Conservation (phyloP, 2,113 vertebrate species). For the Chroicocephalus ridibundus region DNA sequence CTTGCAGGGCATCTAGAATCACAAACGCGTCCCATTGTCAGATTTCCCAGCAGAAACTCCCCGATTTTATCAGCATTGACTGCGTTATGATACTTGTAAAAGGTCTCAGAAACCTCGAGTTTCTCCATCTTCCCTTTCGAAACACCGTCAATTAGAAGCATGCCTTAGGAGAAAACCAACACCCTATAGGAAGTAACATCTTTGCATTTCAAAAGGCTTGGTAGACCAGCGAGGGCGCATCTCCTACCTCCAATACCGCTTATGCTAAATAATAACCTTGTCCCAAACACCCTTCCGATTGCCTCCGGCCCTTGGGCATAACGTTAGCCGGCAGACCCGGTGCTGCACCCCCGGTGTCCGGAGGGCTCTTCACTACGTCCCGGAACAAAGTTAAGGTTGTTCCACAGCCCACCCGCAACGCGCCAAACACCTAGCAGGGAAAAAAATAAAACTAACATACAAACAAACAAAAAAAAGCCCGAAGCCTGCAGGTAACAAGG, state of each 20-base stretch:
- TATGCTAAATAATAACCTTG: not conserved
- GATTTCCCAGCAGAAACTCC: not conserved
- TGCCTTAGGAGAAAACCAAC: not conserved
- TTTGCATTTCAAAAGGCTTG: not conserved
- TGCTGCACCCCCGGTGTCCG: fast-evolving
- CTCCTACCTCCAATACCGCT: not conserved
- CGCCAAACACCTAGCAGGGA: no score
- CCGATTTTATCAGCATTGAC: not conserved
- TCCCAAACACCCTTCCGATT: not conserved
- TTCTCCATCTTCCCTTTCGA: not conserved
- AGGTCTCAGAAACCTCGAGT: not conserved
- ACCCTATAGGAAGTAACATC: not conserved
- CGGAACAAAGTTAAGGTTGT: not conserved
- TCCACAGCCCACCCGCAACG: not conserved
- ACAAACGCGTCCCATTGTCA: not conserved
- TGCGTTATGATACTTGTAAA: not conserved
- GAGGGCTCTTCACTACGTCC: not conserved
- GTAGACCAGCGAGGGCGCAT: not conserved
- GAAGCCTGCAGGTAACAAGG: not conserved
- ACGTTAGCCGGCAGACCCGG: not conserved
- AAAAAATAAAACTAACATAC: not conserved
- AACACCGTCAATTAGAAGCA: not conserved
- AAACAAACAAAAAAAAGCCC: not conserved
- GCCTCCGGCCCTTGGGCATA: not conserved
- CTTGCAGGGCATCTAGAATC: not conserved